Percentiles rank a stretch among this genome's conserved stretches.
phyloP scores from a whole-genome alignment of 2,888 invertebrate species.

The Drosophila subquinaria region DNA sequence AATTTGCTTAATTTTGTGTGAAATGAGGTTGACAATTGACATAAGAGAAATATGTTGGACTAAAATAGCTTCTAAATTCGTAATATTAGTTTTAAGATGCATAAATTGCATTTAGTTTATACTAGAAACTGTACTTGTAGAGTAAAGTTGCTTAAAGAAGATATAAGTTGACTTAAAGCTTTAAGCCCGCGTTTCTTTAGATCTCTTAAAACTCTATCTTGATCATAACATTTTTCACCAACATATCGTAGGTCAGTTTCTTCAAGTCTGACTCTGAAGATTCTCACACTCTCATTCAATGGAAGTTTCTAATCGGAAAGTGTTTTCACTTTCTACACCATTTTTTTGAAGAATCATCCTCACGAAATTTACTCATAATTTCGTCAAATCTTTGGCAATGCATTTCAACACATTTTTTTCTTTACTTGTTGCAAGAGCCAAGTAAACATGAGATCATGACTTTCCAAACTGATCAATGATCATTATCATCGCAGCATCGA shows the following conservation, averaged over 20 bases:
- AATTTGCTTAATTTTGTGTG: constrained; percentile 50
- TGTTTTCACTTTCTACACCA: constrained; percentile 52
- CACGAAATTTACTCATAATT: constrained; percentile 22
- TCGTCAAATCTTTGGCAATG: constrained; percentile 19
- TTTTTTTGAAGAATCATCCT: constrained; percentile 48
- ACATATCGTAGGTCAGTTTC: constrained; percentile 18
- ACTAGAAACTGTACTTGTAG: no score
- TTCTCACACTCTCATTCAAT: constrained; percentile 25
- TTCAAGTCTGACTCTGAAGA: background rate
- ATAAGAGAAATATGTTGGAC: no score
- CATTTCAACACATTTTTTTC: constrained; percentile 8
- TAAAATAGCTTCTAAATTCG: background rate
- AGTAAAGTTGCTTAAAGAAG: no score
- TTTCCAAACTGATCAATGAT: constrained; percentile 32
- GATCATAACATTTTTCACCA: background rate
- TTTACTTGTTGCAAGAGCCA: constrained; percentile 10
- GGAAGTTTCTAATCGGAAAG: constrained; percentile 21
- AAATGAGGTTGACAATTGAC: constrained; percentile 47
- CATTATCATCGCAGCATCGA: constrained; percentile 17
- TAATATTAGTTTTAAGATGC: no score
- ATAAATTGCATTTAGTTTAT: no score
- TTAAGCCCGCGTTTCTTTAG: background rate
- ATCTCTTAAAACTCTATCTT: background rate
- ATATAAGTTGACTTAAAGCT: no score
- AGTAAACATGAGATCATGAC: constrained; percentile 19